Evolutionary conservation across 2,888 invertebrate species (phyloP).

Genomic region (Apodemia zela): DNA sequence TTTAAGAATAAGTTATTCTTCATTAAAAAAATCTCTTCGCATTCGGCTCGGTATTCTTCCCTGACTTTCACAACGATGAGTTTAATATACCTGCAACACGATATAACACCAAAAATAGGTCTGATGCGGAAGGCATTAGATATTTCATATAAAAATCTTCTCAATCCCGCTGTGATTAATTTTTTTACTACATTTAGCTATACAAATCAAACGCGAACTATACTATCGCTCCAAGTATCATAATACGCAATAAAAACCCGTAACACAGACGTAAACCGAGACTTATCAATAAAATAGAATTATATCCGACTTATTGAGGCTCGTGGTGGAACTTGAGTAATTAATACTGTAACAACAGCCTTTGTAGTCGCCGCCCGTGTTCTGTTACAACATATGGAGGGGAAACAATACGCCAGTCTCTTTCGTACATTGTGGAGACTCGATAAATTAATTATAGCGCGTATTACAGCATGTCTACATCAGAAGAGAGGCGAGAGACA

Average conservation of each 20-base stretch:
- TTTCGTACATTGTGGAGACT: neutral
- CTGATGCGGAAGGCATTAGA: no score
- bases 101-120: no score
- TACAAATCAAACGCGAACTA: neutral
- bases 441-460: neutral
- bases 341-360: slow-evolving; percentile 8
- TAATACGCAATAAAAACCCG: slow-evolving; percentile 7
- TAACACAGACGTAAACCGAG: slow-evolving; percentile 11
- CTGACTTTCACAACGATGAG: no score
- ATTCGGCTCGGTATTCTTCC: no score
- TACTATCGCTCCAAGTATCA: slow-evolving; percentile 8
- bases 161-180: no score
- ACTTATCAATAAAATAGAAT: slow-evolving; percentile 13
- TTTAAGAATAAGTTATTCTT: no score
- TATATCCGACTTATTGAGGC: slow-evolving; percentile 1
- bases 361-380: slow-evolving; percentile 5
- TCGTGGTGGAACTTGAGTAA: slow-evolving; percentile 6
- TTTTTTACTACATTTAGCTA: neutral
- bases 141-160: no score
- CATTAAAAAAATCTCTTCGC: no score
- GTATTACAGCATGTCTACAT: no score
- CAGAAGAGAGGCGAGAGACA: no score
- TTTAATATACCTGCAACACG: no score
- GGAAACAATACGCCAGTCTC: neutral
- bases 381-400: neutral